phyloP scores from a whole-genome alignment of 2,797 vertebrate genomes.

The Percopsis omiscomaycus region DNA sequence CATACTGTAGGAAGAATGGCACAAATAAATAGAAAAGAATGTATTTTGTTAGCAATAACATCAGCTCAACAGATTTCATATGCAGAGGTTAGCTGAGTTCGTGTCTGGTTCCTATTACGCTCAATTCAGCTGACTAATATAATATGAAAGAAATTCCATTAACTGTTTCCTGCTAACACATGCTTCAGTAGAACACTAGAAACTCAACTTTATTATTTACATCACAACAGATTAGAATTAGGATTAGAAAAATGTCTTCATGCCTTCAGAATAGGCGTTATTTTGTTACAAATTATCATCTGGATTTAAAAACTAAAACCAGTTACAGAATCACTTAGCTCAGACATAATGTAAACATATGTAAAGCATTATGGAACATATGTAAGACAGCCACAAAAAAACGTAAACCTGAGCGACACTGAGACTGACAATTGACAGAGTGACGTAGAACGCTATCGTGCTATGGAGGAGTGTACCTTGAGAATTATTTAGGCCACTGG shows the following conservation, averaged over 20 bases:
- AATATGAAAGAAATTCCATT: constrained; percentile 56
- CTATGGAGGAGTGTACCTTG: no score
- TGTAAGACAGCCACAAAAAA: no score
- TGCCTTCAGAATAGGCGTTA: constrained; percentile 25
- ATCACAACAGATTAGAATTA: not conserved
- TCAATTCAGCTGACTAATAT: constrained; percentile 65
- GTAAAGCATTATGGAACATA: no score
- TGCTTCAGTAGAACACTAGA: constrained; percentile 18
- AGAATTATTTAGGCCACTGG: no score
- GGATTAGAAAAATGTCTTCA: not conserved
- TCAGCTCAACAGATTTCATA: constrained; percentile 58
- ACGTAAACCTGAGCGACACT: no score
- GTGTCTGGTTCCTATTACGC: constrained; percentile 73
- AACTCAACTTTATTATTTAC: constrained; percentile 6
- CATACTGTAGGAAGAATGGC: constrained; percentile 2
- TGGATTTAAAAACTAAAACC: no score
- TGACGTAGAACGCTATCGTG: no score
- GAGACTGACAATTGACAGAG: no score
- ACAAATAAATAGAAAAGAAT: constrained; percentile 45
- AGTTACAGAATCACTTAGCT: no score
- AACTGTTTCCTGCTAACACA: constrained; percentile 57
- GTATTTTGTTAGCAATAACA: constrained; percentile 56
- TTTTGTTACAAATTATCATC: not conserved
- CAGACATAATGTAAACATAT: no score
- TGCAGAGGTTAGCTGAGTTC: constrained; percentile 57